Percentiles rank a stretch among this genome's conserved stretches.
Evolutionary conservation across 2,888 invertebrate genomes (phyloP).

Genomic region (Ernsta delagoae): DNA sequence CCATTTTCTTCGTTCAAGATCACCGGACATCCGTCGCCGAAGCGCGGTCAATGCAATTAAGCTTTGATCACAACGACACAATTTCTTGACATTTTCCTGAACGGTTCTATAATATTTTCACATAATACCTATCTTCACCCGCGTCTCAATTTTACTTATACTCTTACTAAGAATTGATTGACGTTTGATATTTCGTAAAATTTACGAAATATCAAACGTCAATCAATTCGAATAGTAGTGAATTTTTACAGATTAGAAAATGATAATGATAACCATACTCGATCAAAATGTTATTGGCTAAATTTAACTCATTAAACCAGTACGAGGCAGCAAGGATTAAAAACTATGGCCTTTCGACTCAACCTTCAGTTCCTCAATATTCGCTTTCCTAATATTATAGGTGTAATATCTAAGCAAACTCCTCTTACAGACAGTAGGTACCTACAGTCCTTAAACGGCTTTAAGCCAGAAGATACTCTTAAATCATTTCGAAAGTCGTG

Average conservation of each 20-base stretch:
- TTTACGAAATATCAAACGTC: too few species aligned
- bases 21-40: slow-evolving; percentile 70
- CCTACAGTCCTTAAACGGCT: background rate
- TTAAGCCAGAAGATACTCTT: background rate
- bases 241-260: too few species aligned
- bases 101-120: slow-evolving; percentile 18
- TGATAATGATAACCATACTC: too few species aligned
- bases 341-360: too few species aligned
- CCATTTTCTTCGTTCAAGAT: slow-evolving; percentile 72
- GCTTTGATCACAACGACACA: slow-evolving; percentile 79
- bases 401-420: background rate
- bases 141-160: background rate
- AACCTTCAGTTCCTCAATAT: too few species aligned
- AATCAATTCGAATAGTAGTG: too few species aligned
- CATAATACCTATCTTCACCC: background rate
- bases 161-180: too few species aligned
- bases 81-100: slow-evolving; percentile 62
- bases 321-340: too few species aligned
- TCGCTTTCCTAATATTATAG: background rate
- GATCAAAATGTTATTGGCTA: too few species aligned
- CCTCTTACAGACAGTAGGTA: background rate
- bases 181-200: too few species aligned
- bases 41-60: slow-evolving; percentile 78
- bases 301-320: too few species aligned
- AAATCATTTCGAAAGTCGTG: background rate